Evolutionary conservation across 23 tunicate genomes (phyloP), one percentile per base, ranked within the genome.

Genomic region (Halocynthia roretzi): DNA sequence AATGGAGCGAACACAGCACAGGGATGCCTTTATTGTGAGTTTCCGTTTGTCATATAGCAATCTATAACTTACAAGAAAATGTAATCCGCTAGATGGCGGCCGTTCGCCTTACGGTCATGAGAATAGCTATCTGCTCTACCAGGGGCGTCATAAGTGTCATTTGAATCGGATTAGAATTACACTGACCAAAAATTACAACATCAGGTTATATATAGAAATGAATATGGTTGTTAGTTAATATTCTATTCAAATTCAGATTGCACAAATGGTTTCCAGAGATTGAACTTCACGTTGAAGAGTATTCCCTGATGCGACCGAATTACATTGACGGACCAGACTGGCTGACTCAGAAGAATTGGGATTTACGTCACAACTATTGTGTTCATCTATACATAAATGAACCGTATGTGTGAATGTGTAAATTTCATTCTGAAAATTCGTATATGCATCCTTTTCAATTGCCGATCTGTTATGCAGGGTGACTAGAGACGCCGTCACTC

Each of bases 1-100:
- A 48, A 19, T 74, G 78, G 78, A 74, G 78, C 64, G 78, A 74
- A 9, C 78, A 74, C 78, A 74, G 78, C 56, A 74, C 78, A 8
- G 62, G 6, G 2, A 74, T 74, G 78, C 78, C 78, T 0, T 17
- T 23, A 10, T 54, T 22, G 78, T 74, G 31, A 74, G 64, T 54
- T 15, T n/a, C 12, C 4, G 17, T 14, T 58, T 14, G 64, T 15
- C 64, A 15, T 58, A 58, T 1, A 58, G n/a, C 64, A 31, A 31
- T 31, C 44, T 31, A 4, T 31, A 31, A 31, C 44, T 31, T 31
- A 31, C 4, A 31, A 31, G 44, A 31, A 31, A 0, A 31, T 31
- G 44, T 1, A 31, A 31, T 31, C 44, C 44, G 44, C 44, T 31
- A 31, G 44, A 31, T 31, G 44, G 44, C 44, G 44, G 44, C 4